Base-by-base conservation (phyloP, 2,113 vertebrate genomes). In the Isurus oxyrinchus region DNA sequence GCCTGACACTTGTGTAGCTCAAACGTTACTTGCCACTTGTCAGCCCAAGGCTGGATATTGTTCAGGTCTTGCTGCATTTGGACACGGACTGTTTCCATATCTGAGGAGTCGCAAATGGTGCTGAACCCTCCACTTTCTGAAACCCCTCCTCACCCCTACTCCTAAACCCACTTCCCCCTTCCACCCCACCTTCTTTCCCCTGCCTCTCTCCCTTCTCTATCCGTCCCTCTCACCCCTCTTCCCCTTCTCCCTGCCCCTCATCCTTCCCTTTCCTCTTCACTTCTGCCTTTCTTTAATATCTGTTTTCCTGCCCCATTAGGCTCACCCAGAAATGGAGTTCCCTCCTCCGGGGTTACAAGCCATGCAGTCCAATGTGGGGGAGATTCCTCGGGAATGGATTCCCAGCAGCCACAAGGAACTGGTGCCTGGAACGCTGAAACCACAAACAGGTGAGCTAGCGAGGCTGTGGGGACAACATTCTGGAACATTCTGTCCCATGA, bases 251-350 rank as follows among this genome's bases (percentile, higher is more conserved):
- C 76, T 40, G n/a, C 40, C 16, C 7, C 40, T 19, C 0, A 19
- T n/a, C 35, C 11, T 1, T 44, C 61, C 13, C n/a, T 11, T 67
- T 40, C 63, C 40, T 11, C 27, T 76, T 27, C 19, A 21, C 16
- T 19, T 23, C 35, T 31, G 31, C 25, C 53, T 63, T n/a, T 6
- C 59, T 67, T 35, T 27, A 21, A 35, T 67, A 19, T 94, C 57
- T 40, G 27, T 21, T 63, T n/a, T 67, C 59, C 23, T 23, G 55
- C 19, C 21, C 93, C 23, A 27, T 23, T 25, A 99, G 99, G 99
- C 99, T 87, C 99, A 99, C 97, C 99, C 99, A 0, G 98, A 99
- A 97, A 97, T 98, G 49, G 99, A 99, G 96, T 98, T 98, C 79
- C 97, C 98, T 0, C 97, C 97, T 44, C 97, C 98, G 0, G 98